Evolutionary conservation across 2,113 vertebrate genomes (phyloP), one percentile per base, ranked within the genome.

Genomic region (Rhinoderma darwinii): DNA sequence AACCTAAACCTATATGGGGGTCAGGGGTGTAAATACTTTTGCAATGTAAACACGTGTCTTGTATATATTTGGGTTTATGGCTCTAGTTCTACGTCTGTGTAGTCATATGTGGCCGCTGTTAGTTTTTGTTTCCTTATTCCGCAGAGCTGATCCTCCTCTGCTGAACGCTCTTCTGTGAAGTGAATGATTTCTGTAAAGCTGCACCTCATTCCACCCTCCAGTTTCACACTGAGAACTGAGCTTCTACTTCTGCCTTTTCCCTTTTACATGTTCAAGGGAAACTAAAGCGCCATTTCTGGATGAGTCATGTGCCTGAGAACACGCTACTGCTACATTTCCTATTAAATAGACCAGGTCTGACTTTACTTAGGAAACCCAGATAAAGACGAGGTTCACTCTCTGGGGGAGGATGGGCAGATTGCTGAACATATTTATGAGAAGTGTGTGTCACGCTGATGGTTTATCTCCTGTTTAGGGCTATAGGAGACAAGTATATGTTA

Each of bases 271-370:
- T 51, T 77, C 50, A 50, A 77, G 37, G 70, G 70, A 73, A 73
- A 73, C 37, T 41, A 14, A 30, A n/a, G n/a, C 5, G 25, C 22
- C 35, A 61, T 61, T 56, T 79, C 51, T 20, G 50, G 50, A 43
- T 81, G 51, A 81, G 35, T 81, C 78, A 81, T 7, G 0, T 81
- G 61, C 78, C 78, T 61, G 51, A 9, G 3, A 79, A 79, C 30
- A 27, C 0, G 50, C 10, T 27, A 22, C 39, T 8, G 17, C 39
- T 73, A 41, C 14, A 54, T 78, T 78, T 51, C 47, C 47, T 51
- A 8, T 51, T 32, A 78, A n/a, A 76, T 14, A 44, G 18, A 30
- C 22, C 7, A 3, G 0, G 12, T 17, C 15, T 35, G 44, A 15
- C 47, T 35, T 54, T 78, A 78, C 75, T 22, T 32, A 51, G 75